These are phyloP conservation scores for Heliconius hortense DNA, from an alignment of 2,888 invertebrate genomes.

Conservation along the genomic window DNA sequence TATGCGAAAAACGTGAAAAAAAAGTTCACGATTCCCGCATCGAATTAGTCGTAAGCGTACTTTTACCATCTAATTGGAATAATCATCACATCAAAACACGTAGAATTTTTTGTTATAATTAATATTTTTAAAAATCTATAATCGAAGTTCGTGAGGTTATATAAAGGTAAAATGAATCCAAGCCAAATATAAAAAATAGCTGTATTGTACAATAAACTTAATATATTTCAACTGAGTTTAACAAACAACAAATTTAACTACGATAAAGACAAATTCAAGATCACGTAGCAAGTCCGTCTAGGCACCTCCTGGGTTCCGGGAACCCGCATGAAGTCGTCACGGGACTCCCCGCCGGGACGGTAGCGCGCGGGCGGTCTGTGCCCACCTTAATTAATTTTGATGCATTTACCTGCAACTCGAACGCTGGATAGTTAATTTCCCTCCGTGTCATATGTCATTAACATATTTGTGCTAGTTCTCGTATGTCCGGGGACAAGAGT, in stretches of 20 bases:
- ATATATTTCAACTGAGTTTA: neutral
- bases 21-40: too few relatives aligned
- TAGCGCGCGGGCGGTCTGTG: constrained; percentile 77
- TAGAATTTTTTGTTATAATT: neutral
- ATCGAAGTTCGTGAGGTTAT: too few relatives aligned
- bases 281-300: constrained; percentile 49
- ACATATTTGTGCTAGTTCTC: constrained; percentile 40
- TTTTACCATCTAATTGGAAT: neutral
- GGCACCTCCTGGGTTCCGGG: constrained; percentile 65
- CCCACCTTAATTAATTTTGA: constrained; percentile 77
- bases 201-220: neutral
- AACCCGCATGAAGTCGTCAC: constrained; percentile 80
- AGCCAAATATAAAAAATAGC: too few relatives aligned
- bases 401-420: constrained; percentile 64
- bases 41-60: neutral
- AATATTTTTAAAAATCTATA: neutral
- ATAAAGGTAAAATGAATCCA: too few relatives aligned
- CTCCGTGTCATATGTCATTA: constrained; percentile 41
- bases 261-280: constrained; percentile 21
- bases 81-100: neutral
- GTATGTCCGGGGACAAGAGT: neutral
- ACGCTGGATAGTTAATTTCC: constrained; percentile 46
- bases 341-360: constrained; percentile 66
- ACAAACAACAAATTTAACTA: constrained; percentile 6
- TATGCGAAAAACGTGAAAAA: too few relatives aligned